These are phyloP conservation scores for Drosophila seguyi DNA, from an alignment of 1,140 invertebrate species.

Conservation along the genomic window DNA sequence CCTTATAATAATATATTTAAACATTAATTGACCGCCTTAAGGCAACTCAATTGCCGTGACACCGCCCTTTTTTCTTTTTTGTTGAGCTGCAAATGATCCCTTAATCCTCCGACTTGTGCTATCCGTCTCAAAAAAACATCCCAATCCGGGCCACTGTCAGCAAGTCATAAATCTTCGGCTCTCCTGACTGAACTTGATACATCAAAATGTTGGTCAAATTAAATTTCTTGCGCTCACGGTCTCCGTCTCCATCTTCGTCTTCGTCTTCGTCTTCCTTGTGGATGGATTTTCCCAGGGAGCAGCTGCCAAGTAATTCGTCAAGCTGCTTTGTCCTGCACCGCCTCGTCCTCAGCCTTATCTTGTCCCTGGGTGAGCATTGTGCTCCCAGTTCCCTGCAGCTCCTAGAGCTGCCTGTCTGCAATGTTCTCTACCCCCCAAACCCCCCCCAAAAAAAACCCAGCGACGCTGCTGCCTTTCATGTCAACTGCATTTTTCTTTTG, in stretches of 20 bases:
- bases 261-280: neutral
- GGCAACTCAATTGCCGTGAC: slow-evolving; percentile 7
- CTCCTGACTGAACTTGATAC: slow-evolving; percentile 52
- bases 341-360: slow-evolving; percentile 32
- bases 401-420: slow-evolving; percentile 9
- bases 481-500: slow-evolving; percentile 76
- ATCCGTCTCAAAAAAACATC: slow-evolving; percentile 4
- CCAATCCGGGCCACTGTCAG: slow-evolving; percentile 36
- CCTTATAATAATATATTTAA: neutral
- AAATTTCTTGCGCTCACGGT: slow-evolving; percentile 60
- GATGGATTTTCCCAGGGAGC: slow-evolving; percentile 30
- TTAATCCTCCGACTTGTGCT: slow-evolving; percentile 27
- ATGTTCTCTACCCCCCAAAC: neutral
- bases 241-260: neutral
- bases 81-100: slow-evolving; percentile 30
- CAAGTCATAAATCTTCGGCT: slow-evolving; percentile 54
- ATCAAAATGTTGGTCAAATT: slow-evolving; percentile 70
- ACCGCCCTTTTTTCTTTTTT: slow-evolving; percentile 3
- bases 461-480: slow-evolving; percentile 60
- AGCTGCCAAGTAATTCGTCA: slow-evolving; percentile 78
- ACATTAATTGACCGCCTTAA: neutral
- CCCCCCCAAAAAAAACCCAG: too few relatives aligned
- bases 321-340: slow-evolving; percentile 67
- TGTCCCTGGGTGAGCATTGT: slow-evolving; percentile 37
- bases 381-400: neutral